Evolutionary conservation across 1,140 invertebrate species (phyloP), one percentile per base, ranked within the genome.

Genomic region (Drosophila willistoni): DNA sequence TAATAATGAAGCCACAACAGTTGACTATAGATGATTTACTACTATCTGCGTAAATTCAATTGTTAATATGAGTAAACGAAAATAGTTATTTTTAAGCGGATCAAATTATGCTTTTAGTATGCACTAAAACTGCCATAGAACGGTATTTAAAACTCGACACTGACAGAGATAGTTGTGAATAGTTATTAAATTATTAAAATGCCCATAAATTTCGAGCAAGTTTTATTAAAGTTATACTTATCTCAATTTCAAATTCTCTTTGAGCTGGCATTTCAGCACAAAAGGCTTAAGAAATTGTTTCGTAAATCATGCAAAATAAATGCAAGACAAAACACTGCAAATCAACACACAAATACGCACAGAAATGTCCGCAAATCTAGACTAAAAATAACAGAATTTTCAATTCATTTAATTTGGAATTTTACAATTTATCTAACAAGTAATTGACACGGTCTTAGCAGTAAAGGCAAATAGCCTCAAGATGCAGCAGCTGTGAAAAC

Each of bases 341-440:
- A 33, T 57, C 34, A 57, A 57, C 34, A 51, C 9, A 51, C 19
- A 12, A 3, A 51, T 19, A 51, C 9, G 33, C 33, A 63, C 17
- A 44, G 19, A 17, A n/a, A 59, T 56, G 9, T 65, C 14, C 1
- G 14, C 33, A 54, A 65, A 65, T 55, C 44, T 64, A 9, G 59
- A 68, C 57, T 29, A 63, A 19, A 66, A 57, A 51, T 60, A 57
- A 41, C 42, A 54, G 29, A 59, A 67, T 57, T 76, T 65, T 7
- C 63, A 73, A 72, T 81, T 70, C 34, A 67, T 70, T 80, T 73
- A 63, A 56, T 41, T 51, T 51, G 39, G 55, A 69, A 73, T 73
- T 77, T 76, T 25, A 61, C 34, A 80, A 69, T 77, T 77, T 80
- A 77, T 80, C 57, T 64, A 60, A 22, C 29, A 68, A 70, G 61